Conservation (phyloP, 2,797 vertebrate species). For the Acanthurus leucopareius region DNA sequence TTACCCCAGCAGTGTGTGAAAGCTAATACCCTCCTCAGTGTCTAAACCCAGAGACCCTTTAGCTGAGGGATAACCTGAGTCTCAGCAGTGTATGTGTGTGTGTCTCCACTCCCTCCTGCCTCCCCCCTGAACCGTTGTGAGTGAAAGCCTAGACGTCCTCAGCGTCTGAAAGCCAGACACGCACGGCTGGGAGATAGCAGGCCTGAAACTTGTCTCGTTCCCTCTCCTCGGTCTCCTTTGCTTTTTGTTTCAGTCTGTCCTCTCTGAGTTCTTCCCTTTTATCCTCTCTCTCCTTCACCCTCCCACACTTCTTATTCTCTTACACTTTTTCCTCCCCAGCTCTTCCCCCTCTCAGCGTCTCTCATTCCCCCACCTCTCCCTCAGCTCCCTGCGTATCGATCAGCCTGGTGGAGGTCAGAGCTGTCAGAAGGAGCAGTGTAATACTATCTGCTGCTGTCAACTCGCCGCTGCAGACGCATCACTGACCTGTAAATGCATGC, state of each 20-base stretch:
- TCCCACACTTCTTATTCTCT: slow-evolving; percentile 13
- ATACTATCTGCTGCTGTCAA: slow-evolving; percentile 81
- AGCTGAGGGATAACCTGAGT: slow-evolving; percentile 80
- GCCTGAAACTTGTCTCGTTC: slow-evolving; percentile 2
- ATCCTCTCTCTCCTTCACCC: slow-evolving; percentile 16
- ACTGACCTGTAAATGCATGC: slow-evolving; percentile 77
- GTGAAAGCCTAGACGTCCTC: slow-evolving; percentile 76
- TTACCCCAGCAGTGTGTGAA: slow-evolving; percentile 84
- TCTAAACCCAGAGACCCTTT: slow-evolving; percentile 82
- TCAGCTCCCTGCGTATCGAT: slow-evolving; percentile 70
- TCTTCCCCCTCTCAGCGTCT: background rate
- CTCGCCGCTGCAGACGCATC: slow-evolving; percentile 62
- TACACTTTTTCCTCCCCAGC: slow-evolving; percentile 17
- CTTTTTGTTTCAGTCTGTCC: slow-evolving; percentile 22
- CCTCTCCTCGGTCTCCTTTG: slow-evolving; percentile 12
- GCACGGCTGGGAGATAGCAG: slow-evolving; percentile 65
- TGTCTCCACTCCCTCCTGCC: slow-evolving; percentile 39
- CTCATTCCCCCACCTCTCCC: background rate
- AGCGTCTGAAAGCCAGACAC: slow-evolving; percentile 68
- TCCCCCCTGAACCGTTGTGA: slow-evolving; percentile 60
- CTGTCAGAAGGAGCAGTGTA: slow-evolving; percentile 77
- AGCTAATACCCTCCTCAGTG: slow-evolving; percentile 84
- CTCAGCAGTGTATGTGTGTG: slow-evolving; percentile 62
- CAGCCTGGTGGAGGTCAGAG: slow-evolving; percentile 72
- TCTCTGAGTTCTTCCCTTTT: slow-evolving; percentile 1